Percentiles rank a stretch among this genome's conserved stretches.
phyloP scores from a whole-genome alignment of 2,113 vertebrate species.

The Pygoscelis adeliae region DNA sequence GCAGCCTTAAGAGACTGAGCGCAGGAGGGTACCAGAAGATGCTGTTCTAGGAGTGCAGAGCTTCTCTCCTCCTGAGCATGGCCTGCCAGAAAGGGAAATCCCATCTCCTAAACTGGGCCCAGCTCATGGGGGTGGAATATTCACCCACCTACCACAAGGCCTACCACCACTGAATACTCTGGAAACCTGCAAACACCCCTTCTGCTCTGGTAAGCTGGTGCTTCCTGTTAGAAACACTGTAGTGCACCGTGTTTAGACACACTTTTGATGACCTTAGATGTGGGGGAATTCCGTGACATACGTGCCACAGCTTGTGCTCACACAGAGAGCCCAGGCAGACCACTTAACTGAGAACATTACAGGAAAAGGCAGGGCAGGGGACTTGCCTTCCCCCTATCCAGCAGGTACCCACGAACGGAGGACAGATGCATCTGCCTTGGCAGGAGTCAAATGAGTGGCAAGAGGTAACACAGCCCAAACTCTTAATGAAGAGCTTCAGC shows the following conservation, averaged over 20 bases:
- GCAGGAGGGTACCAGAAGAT: not conserved
- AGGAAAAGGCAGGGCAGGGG: not conserved
- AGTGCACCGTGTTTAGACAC: not conserved
- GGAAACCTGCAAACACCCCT: not conserved
- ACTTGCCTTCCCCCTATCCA: not conserved
- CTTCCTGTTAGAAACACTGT: not conserved
- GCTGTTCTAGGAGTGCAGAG: not conserved
- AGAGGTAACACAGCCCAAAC: not conserved
- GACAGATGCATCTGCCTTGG: not conserved
- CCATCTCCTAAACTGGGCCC: not conserved
- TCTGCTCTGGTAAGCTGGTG: not conserved
- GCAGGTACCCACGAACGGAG: not conserved
- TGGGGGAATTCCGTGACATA: not conserved
- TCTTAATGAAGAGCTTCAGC: not conserved
- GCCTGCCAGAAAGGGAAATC: not conserved
- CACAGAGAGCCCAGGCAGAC: not conserved
- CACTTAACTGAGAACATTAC: fast-evolving
- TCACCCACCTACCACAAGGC: not conserved
- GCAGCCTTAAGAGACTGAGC: not conserved
- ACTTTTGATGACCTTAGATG: not conserved
- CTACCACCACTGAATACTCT: not conserved
- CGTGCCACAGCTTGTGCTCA: not conserved
- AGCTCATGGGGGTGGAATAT: not conserved
- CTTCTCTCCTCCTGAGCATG: not conserved
- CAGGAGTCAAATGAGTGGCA: not conserved